Evolutionary conservation across 1,140 invertebrate genomes (phyloP), one percentile per base, ranked within the genome.

Genomic region (Drosophila burlai): DNA sequence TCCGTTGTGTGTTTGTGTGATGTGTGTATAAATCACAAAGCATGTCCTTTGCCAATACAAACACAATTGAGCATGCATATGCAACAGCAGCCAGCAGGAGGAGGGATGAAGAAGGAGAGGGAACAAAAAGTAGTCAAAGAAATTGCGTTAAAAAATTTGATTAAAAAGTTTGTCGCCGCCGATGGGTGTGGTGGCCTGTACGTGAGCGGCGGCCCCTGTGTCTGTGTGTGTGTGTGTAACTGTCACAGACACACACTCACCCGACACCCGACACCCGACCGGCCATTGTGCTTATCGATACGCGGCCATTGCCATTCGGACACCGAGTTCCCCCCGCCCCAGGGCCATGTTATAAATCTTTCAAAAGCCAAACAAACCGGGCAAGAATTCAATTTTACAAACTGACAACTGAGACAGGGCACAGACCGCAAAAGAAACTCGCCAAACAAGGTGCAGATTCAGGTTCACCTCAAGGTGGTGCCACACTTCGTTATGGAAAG

Each of bases 51-150:
- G 86, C 81, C 85, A 90, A 90, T 90, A 90, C 85, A 90, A 90
- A 90, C 84, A 90, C 85, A 90, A 90, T 90, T 90, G 85, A 90
- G 85, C 85, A 90, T 90, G 81, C 85, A 90, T 90, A 90, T 90
- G 86, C 86, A 90, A 85, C 85, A 85, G 75, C 78, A 73, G 55
- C 64, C 50, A 34, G 46, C 36, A 38, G 36, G 11, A 31, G 46
- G 46, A 40, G 66, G 38, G 31, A 24, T 10, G 21, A 1, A 24
- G 52, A n/a, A 6, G n/a, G 21, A 24, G 34, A 54, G 36, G 40
- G 45, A 65, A 71, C 52, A 69, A 75, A 81, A 76, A 81, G 76
- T 76, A 82, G 80, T 78, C 83, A 85, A 85, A 80, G 66, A 85
- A 79, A 85, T 72, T 79, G 82, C 65, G 78, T 79, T 83, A 89